Evolutionary conservation across 1,140 invertebrate genomes (phyloP), one percentile per base, ranked within the genome.

Genomic region (Tribolium madens): DNA sequence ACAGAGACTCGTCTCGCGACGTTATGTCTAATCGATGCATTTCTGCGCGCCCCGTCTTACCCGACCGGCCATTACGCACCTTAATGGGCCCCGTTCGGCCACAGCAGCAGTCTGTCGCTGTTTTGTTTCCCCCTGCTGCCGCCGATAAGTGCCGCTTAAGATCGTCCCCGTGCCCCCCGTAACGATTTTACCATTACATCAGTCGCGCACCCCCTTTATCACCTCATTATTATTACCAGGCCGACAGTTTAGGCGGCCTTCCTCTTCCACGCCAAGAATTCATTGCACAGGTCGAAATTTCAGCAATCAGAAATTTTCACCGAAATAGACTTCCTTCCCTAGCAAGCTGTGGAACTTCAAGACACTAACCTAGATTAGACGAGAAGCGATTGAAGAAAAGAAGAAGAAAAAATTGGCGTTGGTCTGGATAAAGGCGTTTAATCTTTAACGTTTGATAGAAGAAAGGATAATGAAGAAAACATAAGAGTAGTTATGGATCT

Each of bases 1-100:
- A 33, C 57, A 64, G 57, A 64, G 57, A 64, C 21, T 77, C 79
- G 82, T 84, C 81, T 83, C 82, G 82, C 84, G 84, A 83, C 84
- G 85, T 85, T 84, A 85, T 85, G 86, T 87, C 85, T 87, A 87
- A 87, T 87, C 86, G 86, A 87, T 87, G 86, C 84, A 84, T 84
- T 85, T 83, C 86, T 87, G 86, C 86, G 86, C 86, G 84, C 81
- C 79, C 77, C 80, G 83, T 85, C 85, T 85, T 85, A 84, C 80
- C 75, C 81, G 79, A 82, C 83, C 81, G 80, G 76, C 85, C 84
- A 87, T 87, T 87, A 86, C 86, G 86, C 86, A 87, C 85, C 84
- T 86, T 87, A 87, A 87, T 87, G 86, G 85, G 83, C 74, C 79
- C 57, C 73, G 79, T 73, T 81, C 75, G 81, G 80, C 77, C 81